Conservation (phyloP, 1,140 invertebrate genomes). For the Megalonaias nervosa region DNA sequence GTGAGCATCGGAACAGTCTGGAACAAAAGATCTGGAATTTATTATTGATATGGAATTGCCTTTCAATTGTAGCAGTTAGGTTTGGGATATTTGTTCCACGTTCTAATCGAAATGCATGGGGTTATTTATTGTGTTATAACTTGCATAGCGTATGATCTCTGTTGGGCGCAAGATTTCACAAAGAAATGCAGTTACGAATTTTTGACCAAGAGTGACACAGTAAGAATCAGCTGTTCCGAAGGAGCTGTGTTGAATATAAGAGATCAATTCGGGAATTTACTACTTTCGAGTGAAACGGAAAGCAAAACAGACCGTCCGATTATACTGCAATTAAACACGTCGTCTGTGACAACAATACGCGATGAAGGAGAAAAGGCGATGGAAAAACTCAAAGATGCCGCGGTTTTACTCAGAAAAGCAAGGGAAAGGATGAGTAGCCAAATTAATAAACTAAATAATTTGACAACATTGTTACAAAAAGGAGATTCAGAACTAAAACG, state of each 20-base stretch:
- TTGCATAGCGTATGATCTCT: no score
- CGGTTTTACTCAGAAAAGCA: slow-evolving; percentile 22
- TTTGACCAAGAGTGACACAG: slow-evolving; percentile 10
- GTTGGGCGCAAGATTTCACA: background rate
- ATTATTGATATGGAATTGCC: no score
- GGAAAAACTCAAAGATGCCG: slow-evolving; percentile 28
- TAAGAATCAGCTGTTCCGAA: slow-evolving; percentile 25
- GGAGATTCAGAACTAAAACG: slow-evolving; percentile 29
- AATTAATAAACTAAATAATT: slow-evolving; percentile 26
- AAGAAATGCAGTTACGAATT: slow-evolving; percentile 28
- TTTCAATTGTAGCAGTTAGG: no score
- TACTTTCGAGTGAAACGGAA: slow-evolving; percentile 22
- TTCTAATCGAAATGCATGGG: no score
- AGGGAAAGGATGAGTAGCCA: slow-evolving; percentile 21
- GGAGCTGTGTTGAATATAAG: slow-evolving; percentile 31
- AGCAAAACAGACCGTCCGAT: slow-evolving; percentile 14
- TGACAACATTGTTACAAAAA: slow-evolving; percentile 24
- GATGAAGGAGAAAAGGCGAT: slow-evolving; percentile 27
- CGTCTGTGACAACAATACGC: slow-evolving; percentile 13
- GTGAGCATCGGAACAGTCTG: no score
- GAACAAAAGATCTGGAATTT: no score
- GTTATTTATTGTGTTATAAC: no score
- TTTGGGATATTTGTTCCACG: no score
- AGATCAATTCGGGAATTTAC: slow-evolving; percentile 22
- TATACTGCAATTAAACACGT: slow-evolving; percentile 34